A percentile compares a stretch with the other conserved stretches of the same genome.
Conservation (phyloP, 2,888 invertebrate species). For the Notodonta dromedarius region DNA sequence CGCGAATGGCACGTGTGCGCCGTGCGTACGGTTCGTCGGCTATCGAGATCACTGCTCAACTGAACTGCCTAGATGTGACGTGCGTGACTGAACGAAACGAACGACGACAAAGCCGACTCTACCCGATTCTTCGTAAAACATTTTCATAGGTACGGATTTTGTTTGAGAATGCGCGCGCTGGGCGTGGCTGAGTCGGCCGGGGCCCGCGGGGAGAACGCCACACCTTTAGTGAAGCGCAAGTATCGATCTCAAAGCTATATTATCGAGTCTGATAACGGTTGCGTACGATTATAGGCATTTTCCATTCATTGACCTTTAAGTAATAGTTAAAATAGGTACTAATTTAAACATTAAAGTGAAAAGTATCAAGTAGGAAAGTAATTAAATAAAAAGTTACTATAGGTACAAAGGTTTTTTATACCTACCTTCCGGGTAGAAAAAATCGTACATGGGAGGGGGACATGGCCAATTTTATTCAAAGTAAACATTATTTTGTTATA, state of each 20-base stretch:
- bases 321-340: too few relatives aligned
- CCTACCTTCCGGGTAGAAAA: too few relatives aligned
- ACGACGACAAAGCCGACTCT: slow-evolving; percentile 55
- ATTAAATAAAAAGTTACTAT: too few relatives aligned
- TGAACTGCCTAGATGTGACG: slow-evolving; percentile 61
- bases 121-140: slow-evolving; percentile 61
- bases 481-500: too few relatives aligned
- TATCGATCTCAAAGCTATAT: slow-evolving; percentile 58
- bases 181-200: slow-evolving; percentile 69
- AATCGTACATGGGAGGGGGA: too few relatives aligned
- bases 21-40: slow-evolving; percentile 67
- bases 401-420: too few relatives aligned
- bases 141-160: slow-evolving; percentile 62
- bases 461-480: too few relatives aligned
- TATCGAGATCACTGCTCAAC: slow-evolving; percentile 72
- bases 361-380: too few relatives aligned
- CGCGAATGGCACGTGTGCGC: slow-evolving; percentile 70
- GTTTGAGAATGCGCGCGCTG: slow-evolving; percentile 77
- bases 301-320: too few relatives aligned
- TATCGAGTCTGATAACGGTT: slow-evolving; percentile 34
- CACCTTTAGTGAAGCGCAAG: slow-evolving; percentile 60
- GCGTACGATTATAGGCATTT: slow-evolving; percentile 14
- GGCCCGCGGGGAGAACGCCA: slow-evolving; percentile 70
- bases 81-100: slow-evolving; percentile 67
- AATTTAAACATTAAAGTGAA: too few relatives aligned